Evolutionary conservation across 2,888 invertebrate genomes (phyloP).

Genomic region (Mimachlamys varia): DNA sequence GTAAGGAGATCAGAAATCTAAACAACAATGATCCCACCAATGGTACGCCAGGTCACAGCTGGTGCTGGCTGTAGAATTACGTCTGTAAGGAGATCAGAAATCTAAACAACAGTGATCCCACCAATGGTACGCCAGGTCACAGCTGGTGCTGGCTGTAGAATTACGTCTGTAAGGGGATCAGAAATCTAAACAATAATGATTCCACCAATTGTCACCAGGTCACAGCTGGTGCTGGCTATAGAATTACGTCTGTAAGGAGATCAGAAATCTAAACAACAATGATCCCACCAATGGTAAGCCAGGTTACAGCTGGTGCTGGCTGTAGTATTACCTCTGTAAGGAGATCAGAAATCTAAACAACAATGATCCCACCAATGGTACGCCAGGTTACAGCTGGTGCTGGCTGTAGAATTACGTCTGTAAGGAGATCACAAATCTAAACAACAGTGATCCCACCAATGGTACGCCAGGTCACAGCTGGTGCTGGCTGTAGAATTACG

Average conservation of each 20-base stretch:
- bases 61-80: slow-evolving; percentile 85
- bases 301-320: slow-evolving; percentile 91
- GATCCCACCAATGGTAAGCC: slow-evolving; percentile 90
- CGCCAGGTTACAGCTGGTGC: slow-evolving; percentile 91
- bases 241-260: slow-evolving; percentile 61
- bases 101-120: slow-evolving; percentile 87
- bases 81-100: slow-evolving; percentile 54
- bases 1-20: slow-evolving; percentile 6
- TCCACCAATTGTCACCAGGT: slow-evolving; percentile 92
- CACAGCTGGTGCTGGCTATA: slow-evolving; percentile 88
- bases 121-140: slow-evolving; percentile 92
- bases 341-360: no score
- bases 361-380: slow-evolving; percentile 90
- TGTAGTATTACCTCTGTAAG: slow-evolving; percentile 67
- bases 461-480: slow-evolving; percentile 90
- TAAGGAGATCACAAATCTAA: neutral
- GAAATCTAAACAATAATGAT: slow-evolving; percentile 83
- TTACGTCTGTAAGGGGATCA: slow-evolving; percentile 58
- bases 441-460: slow-evolving; percentile 91
- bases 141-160: slow-evolving; percentile 86
- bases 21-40: slow-evolving; percentile 91
- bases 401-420: slow-evolving; percentile 82
- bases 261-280: slow-evolving; percentile 82
- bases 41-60: slow-evolving; percentile 90
- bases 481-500: slow-evolving; percentile 84